Evolutionary conservation across 2,797 vertebrate genomes (phyloP).

Genomic region (Chrysocyon brachyurus): DNA sequence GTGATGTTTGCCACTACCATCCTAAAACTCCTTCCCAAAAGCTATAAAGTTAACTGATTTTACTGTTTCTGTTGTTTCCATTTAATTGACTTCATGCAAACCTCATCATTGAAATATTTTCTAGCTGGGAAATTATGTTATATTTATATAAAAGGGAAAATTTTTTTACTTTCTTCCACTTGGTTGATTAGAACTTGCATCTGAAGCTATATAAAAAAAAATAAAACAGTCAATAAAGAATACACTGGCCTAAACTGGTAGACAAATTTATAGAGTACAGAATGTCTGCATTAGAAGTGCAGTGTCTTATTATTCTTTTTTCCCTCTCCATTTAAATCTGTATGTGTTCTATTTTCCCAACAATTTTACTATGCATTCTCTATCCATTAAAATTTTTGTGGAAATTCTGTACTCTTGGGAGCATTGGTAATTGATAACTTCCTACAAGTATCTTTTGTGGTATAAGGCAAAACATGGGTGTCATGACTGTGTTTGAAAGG

Average conservation of each 20-base stretch:
- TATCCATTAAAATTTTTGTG: conserved; percentile 1
- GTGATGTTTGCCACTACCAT: not conserved
- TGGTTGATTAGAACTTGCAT: not conserved
- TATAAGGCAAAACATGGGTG: not conserved
- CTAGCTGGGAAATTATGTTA: conserved; percentile 9
- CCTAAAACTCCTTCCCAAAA: not conserved
- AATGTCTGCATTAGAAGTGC: not conserved
- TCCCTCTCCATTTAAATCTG: not conserved
- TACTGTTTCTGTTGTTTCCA: conserved; percentile 5
- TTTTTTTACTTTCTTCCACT: not conserved
- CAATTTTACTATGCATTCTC: not conserved
- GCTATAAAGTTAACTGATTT: not conserved
- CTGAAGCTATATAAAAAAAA: not conserved
- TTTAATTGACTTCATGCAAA: not conserved
- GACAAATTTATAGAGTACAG: not conserved
- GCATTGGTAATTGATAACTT: not conserved
- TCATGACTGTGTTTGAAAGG: not conserved
- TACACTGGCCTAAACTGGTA: not conserved
- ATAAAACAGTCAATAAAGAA: not conserved
- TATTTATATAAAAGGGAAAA: not conserved
- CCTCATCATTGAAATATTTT: conserved; percentile 31
- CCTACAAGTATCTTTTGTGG: conserved; percentile 15
- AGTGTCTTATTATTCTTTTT: not conserved
- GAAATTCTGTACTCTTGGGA: not conserved
- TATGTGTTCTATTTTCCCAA: not conserved